Percentiles rank a stretch among this genome's conserved stretches.
Conservation (phyloP, 2,113 vertebrate genomes). For the Rhodinocichla rosea region DNA sequence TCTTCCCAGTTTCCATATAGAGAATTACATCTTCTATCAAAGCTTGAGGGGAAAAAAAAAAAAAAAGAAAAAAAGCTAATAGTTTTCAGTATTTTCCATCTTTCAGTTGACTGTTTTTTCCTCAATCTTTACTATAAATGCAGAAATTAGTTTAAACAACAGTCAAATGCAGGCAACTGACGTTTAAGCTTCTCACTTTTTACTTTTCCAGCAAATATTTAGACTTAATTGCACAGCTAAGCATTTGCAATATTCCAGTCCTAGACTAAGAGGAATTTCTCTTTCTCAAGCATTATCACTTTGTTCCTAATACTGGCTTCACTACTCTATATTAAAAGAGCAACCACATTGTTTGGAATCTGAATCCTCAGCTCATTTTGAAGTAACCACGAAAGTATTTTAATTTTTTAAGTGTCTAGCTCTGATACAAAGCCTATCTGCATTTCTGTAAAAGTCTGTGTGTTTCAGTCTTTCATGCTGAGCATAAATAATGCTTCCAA, state of each 20-base stretch:
- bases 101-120: background rate
- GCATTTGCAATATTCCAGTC: background rate
- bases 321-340: background rate
- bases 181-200: background rate
- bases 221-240: background rate
- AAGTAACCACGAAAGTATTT: background rate
- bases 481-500: conserved; percentile 25
- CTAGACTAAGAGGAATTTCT: background rate
- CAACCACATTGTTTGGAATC: background rate
- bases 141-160: background rate
- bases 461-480: background rate
- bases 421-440: background rate
- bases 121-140: background rate
- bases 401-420: background rate
- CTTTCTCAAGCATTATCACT: background rate
- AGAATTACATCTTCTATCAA: background rate
- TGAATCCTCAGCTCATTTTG: background rate
- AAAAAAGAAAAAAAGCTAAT: fast-evolving
- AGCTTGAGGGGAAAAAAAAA: fast-evolving
- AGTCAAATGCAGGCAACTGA: background rate
- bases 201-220: background rate
- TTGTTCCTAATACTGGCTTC: background rate
- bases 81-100: background rate
- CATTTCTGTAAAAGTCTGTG: background rate
- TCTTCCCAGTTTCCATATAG: background rate